These are phyloP conservation scores for Drosophila tristis DNA, from an alignment of 1,140 invertebrate species.

Conservation along the genomic window DNA sequence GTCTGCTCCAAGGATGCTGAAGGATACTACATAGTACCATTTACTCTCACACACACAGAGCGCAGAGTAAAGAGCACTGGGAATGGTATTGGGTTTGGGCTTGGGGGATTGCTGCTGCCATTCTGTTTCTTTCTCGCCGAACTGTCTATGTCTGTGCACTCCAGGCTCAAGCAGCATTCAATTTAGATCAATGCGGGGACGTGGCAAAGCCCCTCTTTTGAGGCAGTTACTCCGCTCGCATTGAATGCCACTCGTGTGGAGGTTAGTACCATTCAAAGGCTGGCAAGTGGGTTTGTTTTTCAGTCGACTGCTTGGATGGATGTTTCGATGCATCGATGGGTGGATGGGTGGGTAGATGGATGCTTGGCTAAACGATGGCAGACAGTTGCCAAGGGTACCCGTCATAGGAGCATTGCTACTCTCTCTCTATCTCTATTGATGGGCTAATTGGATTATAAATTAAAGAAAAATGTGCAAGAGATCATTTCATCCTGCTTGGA, in stretches of 20 bases:
- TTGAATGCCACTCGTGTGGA: constrained; percentile 64
- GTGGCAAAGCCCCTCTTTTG: constrained; percentile 25
- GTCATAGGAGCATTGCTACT: not conserved
- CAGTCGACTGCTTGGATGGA: constrained; percentile 46
- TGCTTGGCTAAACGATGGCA: constrained; percentile 45
- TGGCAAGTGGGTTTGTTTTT: constrained; percentile 67
- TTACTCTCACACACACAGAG: too few species aligned
- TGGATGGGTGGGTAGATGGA: not conserved
- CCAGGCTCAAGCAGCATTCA: constrained; percentile 63
- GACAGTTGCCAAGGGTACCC: not conserved
- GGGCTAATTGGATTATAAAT: constrained; percentile 3
- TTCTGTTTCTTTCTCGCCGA: constrained; percentile 3
- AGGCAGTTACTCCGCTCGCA: constrained; percentile 50
- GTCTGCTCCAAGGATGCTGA: constrained; percentile 3
- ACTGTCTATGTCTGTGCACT: constrained; percentile 22
- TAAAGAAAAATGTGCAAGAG: not conserved
- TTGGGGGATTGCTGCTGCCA: constrained; percentile 12
- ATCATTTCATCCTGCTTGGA: too few species aligned
- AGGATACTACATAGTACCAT: constrained; percentile 13
- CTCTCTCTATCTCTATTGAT: not conserved
- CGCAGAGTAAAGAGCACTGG: constrained; percentile 9
- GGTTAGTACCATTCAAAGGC: constrained; percentile 55
- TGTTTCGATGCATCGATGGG: constrained; percentile 16
- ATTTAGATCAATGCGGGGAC: constrained; percentile 68
- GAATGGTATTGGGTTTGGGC: constrained; percentile 8